Evolutionary conservation across 2,888 invertebrate genomes (phyloP).

Genomic region (Spodoptera littoralis): DNA sequence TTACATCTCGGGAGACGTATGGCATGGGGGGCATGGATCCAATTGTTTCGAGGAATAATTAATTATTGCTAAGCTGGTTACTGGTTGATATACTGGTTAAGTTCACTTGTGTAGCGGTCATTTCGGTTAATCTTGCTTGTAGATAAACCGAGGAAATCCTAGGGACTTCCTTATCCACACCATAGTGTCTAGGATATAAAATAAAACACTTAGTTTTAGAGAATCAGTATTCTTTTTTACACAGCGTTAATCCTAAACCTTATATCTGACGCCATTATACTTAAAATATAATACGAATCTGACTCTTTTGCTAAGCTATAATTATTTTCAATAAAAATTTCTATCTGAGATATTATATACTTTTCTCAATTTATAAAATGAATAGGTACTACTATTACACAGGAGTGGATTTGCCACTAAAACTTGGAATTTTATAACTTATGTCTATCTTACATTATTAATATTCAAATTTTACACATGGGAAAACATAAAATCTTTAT

Average conservation of each 20-base stretch:
- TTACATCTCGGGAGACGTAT: no score
- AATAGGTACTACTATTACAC: conserved; percentile 73
- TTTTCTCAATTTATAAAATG: conserved; percentile 74
- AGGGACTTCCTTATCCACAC: no score
- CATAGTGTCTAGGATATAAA: conserved; percentile 29
- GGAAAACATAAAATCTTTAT: conserved; percentile 61
- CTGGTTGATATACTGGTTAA: no score
- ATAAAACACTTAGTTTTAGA: conserved; percentile 72
- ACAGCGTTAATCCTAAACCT: conserved; percentile 82
- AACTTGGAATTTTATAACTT: conserved; percentile 77
- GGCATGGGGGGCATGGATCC: no score
- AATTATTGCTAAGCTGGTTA: no score
- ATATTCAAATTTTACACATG: conserved; percentile 72
- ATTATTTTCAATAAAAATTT: conserved; percentile 76
- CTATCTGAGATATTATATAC: conserved; percentile 78
- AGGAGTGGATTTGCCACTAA: conserved; percentile 73
- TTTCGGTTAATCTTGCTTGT: no score
- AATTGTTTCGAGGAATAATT: no score
- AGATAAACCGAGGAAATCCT: no score
- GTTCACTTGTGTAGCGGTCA: no score
- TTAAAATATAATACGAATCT: conserved; percentile 87
- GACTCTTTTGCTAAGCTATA: conserved; percentile 82
- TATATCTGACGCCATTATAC: conserved; percentile 78
- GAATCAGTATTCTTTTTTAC: conserved; percentile 86
- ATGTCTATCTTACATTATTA: conserved; percentile 65